These are phyloP conservation scores for Paguma larvata DNA, from an alignment of 2,797 vertebrate genomes.

Conservation along the genomic window DNA sequence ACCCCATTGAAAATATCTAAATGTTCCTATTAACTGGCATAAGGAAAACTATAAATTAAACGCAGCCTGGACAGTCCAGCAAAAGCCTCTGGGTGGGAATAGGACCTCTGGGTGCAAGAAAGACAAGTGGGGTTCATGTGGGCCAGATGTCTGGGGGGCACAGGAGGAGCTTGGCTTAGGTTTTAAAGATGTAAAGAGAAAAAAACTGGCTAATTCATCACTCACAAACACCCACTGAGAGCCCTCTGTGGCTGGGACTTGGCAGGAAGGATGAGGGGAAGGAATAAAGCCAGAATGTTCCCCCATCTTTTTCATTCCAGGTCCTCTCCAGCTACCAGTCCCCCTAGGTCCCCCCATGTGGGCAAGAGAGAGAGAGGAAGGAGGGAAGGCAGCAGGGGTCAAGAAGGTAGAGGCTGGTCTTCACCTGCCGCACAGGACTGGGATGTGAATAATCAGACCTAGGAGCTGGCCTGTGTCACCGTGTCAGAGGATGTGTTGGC, in stretches of 20 bases:
- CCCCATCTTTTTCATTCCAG: neutral
- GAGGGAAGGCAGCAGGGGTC: neutral
- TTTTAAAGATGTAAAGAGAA: constrained; percentile 49
- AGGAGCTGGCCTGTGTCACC: neutral
- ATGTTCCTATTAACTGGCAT: neutral
- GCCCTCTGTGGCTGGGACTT: neutral
- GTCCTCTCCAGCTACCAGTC: neutral
- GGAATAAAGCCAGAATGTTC: neutral
- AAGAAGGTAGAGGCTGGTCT: neutral
- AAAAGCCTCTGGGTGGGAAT: neutral
- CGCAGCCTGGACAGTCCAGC: too few species aligned
- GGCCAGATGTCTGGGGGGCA: neutral
- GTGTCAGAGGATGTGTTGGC: neutral
- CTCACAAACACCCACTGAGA: neutral
- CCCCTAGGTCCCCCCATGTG: neutral
- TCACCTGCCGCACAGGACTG: neutral
- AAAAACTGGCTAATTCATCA: constrained; percentile 28
- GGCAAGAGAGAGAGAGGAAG: neutral
- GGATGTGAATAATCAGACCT: neutral
- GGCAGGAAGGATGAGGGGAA: neutral
- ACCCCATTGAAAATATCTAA: neutral
- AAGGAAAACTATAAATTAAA: neutral
- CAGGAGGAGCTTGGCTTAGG: neutral
- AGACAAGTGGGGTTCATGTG: neutral
- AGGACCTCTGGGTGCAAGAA: neutral